Evolutionary conservation across 2,797 vertebrate genomes (phyloP), one percentile per base, ranked within the genome.

Genomic region (Podarcis lilfordi): DNA sequence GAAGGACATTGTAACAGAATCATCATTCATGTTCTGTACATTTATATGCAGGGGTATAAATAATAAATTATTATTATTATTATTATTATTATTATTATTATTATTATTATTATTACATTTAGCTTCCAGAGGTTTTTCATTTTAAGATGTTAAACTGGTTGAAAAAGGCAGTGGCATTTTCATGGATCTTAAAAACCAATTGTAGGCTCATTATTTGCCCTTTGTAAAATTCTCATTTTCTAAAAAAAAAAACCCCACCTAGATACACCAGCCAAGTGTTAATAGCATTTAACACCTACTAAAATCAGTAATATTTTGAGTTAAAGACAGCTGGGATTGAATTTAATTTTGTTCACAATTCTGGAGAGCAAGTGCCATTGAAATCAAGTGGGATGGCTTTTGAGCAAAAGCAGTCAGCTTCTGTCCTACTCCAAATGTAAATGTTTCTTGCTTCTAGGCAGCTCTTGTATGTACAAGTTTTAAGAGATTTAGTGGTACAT

Each of bases 1-100:
- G 92, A 88, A 90, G 89, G 9, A 80, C 88, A 95, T 27, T 59
- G 35, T 88, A 55, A 55, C 13, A 66, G 43, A 93, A 76, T 81
- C 76, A 78, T 69, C 80, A 79, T 72, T 79, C 37, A 79, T 45
- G 55, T 76, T 82, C 59, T 37, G 23, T 5, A 29, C 21, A 40
- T 37, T 37, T 37, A 37, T 37, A 37, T 37, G 3, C 37, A 37
- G 37, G 37, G 37, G 37, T 37, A 37, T 37, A 37, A 37, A 37
- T 37, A 37, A 32, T 32, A 32, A 32, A 37, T 37, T 37, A 37
- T 37, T 37, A 37, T 37, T 37, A 37, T 37, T 37, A 37, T 37
- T 37, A 37, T 37, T 37, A 37, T 37, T 37, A 37, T 37, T 37
- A 37, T 37, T 37, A 37, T 37, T 37, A 37, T 37, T 37, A 37